Percentiles rank a stretch among this genome's conserved stretches.
Evolutionary conservation across 2,113 vertebrate genomes (phyloP).

Genomic region (Rhagologus leucostigma): DNA sequence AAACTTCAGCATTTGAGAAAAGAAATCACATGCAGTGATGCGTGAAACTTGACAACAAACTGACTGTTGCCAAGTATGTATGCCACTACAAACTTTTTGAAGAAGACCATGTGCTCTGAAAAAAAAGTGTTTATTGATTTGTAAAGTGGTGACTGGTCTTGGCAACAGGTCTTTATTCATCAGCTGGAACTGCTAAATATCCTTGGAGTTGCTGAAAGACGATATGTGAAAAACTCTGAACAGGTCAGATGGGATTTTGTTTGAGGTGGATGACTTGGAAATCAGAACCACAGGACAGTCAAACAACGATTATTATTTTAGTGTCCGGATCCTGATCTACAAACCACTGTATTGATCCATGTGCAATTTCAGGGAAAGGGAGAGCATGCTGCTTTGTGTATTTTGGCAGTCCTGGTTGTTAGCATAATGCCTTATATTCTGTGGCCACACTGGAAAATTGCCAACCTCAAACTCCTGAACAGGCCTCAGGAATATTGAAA

Average conservation of each 20-base stretch:
- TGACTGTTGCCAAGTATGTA: not conserved
- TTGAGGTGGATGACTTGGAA: conserved; percentile 12
- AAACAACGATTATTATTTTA: not conserved
- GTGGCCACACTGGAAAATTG: not conserved
- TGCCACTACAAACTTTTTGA: not conserved
- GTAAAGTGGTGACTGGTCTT: not conserved
- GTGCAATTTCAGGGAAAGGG: not conserved
- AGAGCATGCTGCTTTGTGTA: not conserved
- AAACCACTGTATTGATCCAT: conserved; percentile 25
- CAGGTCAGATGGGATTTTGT: not conserved
- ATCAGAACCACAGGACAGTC: conserved; percentile 1
- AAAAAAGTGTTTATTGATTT: conserved; percentile 10
- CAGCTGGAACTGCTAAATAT: conserved; percentile 16
- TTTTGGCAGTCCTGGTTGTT: conserved; percentile 5
- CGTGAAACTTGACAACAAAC: not conserved
- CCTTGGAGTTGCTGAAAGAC: not conserved
- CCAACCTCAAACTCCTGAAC: not conserved
- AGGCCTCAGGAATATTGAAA: not conserved
- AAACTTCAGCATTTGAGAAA: not conserved
- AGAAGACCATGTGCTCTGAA: not conserved
- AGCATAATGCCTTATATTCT: not conserved
- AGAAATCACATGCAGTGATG: not conserved
- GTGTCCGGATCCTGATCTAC: conserved; percentile 16
- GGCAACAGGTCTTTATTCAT: conserved; percentile 7
- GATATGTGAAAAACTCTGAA: not conserved